A percentile compares a stretch with the other conserved stretches of the same genome.
These are phyloP conservation scores for Scelioninae gen. 2 DNA, from an alignment of 2,888 invertebrate genomes.

Conservation along the genomic window DNA sequence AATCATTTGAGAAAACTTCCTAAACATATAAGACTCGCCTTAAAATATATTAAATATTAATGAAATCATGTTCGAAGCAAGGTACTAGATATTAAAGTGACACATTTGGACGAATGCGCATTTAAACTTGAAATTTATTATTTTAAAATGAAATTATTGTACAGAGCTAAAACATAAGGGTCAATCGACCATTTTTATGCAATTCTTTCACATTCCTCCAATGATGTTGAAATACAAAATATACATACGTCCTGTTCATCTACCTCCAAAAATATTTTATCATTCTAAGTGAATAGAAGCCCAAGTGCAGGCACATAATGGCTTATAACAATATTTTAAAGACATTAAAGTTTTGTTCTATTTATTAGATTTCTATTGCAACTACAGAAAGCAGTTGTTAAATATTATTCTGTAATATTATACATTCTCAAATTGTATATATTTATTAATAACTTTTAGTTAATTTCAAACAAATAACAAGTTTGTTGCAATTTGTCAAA, in stretches of 20 bases:
- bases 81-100: conserved; percentile 19
- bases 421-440: background rate
- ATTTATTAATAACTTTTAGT: background rate
- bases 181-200: conserved; percentile 3
- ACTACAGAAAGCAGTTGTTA: background rate
- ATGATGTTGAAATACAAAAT: conserved; percentile 7
- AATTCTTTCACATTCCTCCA: conserved; percentile 41
- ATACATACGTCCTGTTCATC: conserved; percentile 28
- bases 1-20: background rate
- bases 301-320: conserved; percentile 35
- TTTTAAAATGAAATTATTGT: conserved; percentile 28
- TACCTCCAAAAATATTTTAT: conserved; percentile 31
- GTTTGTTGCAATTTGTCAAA: background rate
- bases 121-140: conserved; percentile 38
- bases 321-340: conserved; percentile 13
- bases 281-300: conserved; percentile 5
- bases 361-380: conserved; percentile 23
- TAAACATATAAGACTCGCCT: conserved; percentile 25
- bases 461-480: background rate
- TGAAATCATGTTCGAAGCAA: conserved; percentile 10
- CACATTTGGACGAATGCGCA: conserved; percentile 20
- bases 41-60: conserved; percentile 24
- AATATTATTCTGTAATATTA: background rate
- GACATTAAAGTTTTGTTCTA: conserved; percentile 8
- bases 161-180: background rate